These are phyloP conservation scores for Molothrus ater DNA, from an alignment of 2,797 vertebrate species.

Conservation along the genomic window DNA sequence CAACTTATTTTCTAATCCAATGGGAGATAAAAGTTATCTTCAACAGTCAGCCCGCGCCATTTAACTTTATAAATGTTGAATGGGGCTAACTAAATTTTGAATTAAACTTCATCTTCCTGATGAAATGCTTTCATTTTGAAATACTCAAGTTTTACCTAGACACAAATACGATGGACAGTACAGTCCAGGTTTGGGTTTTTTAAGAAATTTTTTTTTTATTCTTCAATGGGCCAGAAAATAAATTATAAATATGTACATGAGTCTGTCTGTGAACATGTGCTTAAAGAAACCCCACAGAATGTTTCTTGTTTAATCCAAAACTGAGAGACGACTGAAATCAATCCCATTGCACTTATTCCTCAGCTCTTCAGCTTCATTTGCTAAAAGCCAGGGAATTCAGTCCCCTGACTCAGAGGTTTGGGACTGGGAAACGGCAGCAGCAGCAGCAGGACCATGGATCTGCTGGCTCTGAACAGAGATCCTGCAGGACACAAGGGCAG, in stretches of 20 bases:
- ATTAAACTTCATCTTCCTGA: not conserved
- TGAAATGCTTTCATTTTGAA: not conserved
- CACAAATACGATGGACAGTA: not conserved
- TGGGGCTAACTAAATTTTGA: not conserved
- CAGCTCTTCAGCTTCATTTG: not conserved
- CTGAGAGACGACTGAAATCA: not conserved
- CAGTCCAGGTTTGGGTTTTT: not conserved
- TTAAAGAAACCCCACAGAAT: not conserved
- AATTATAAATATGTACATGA: not conserved
- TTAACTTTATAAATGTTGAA: not conserved
- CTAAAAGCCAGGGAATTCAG: not conserved
- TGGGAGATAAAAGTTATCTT: not conserved
- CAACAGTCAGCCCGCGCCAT: no score
- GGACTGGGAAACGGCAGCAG: not conserved
- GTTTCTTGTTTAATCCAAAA: not conserved
- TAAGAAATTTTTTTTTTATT: not conserved
- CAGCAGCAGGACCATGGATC: not conserved
- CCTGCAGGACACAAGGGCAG: no score
- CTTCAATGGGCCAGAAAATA: not conserved
- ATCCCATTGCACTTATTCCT: not conserved
- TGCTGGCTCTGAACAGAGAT: not conserved
- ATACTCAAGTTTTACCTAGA: not conserved
- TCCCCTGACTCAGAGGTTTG: not conserved
- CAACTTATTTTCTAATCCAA: not conserved
- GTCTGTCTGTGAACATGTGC: no score